These are phyloP conservation scores for Triplophysa siluroides DNA, from an alignment of 2,113 vertebrate species.

Conservation along the genomic window DNA sequence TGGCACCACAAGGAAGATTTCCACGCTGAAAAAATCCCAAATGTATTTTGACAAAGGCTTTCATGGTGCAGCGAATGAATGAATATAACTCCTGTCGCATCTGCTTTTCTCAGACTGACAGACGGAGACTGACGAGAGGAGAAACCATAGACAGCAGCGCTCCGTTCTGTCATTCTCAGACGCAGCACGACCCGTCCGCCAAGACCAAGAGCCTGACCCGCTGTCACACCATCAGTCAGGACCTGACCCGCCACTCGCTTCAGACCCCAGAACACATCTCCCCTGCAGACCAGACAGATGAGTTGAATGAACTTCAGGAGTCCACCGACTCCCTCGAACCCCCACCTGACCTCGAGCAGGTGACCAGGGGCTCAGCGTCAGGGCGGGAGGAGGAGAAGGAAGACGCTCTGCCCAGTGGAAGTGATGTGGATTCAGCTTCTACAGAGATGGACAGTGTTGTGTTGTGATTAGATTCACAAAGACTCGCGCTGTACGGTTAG, in stretches of 20 bases:
- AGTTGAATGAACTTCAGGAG: background rate
- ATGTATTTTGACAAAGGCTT: background rate
- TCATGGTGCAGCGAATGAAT: background rate
- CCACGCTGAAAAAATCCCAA: background rate
- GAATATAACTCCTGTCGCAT: background rate
- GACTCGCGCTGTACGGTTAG: too few relatives aligned
- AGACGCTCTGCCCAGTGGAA: constrained; percentile 2
- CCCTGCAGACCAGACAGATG: background rate
- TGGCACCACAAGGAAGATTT: too few relatives aligned
- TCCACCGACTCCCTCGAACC: background rate
- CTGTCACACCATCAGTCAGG: constrained; percentile 72
- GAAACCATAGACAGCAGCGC: constrained; percentile 68
- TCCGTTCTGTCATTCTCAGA: constrained; percentile 1
- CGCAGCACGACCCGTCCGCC: background rate
- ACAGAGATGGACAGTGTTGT: constrained; percentile 51
- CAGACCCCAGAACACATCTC: background rate
- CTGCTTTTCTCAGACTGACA: constrained; percentile 46
- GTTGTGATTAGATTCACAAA: constrained; percentile 3
- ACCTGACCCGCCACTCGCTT: constrained; percentile 16
- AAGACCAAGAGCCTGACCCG: constrained; percentile 64
- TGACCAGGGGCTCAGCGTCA: constrained; percentile 10
- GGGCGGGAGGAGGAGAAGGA: background rate
- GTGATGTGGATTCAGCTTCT: background rate
- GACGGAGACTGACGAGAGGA: constrained; percentile 66
- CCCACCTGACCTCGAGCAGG: constrained; percentile 20